Conservation (phyloP, 2,797 vertebrate species). For the Luscinia megarhynchos region DNA sequence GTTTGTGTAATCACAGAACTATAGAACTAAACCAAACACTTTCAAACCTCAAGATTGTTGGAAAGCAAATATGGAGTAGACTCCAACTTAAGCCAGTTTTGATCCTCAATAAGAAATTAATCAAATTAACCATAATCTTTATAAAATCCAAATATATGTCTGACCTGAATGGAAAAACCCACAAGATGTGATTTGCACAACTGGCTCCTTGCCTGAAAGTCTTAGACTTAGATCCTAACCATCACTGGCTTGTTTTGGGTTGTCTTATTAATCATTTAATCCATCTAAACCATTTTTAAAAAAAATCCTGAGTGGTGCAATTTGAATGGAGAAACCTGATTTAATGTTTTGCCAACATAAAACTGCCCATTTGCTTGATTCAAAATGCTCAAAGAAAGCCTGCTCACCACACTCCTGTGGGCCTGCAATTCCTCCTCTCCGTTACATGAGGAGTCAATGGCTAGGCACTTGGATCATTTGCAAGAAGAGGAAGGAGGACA, state of each 20-base stretch:
- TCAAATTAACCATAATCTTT: not conserved
- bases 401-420: not conserved
- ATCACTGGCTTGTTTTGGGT: rapidly evolving
- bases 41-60: not conserved
- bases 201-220: not conserved
- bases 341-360: not conserved
- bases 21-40: not conserved
- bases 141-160: not conserved
- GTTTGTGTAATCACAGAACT: not conserved
- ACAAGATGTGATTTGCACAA: not conserved
- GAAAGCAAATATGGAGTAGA: not conserved
- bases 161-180: not conserved
- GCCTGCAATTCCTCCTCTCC: not conserved
- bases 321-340: not conserved
- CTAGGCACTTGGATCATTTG: not conserved
- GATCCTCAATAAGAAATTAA: constrained; percentile 20
- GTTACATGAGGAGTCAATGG: rapidly evolving
- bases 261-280: not conserved
- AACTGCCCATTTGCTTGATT: not conserved
- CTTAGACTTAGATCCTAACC: not conserved
- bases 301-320: not conserved
- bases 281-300: not conserved
- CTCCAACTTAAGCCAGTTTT: not conserved
- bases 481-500: not conserved
- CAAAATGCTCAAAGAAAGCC: not conserved